phyloP scores from a whole-genome alignment of 2,113 vertebrate species.

The Mesembrinibis cayennensis region DNA sequence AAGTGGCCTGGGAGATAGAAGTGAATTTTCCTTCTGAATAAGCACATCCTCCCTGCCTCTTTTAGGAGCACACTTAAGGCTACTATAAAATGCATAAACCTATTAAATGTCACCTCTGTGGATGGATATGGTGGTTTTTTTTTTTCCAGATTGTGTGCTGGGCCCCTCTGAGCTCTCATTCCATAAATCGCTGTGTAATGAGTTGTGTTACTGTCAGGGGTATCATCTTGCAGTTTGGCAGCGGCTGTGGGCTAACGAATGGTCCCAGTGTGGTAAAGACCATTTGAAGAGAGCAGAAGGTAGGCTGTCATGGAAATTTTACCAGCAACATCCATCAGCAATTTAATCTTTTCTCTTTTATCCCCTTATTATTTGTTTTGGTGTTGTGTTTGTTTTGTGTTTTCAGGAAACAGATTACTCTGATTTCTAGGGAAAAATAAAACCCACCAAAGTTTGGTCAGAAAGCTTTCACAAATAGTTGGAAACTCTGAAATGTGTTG shows the following conservation, averaged over 20 bases:
- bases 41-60: background rate
- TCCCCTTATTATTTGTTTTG: background rate
- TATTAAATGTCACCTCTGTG: constrained; percentile 34
- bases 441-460: background rate
- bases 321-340: background rate
- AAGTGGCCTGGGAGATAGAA: background rate
- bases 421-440: background rate
- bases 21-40: constrained; percentile 25
- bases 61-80: background rate
- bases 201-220: constrained; percentile 59
- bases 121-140: background rate
- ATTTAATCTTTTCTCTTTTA: background rate
- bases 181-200: constrained; percentile 53
- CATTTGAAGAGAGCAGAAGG: background rate
- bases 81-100: constrained; percentile 33
- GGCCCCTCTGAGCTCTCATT: background rate
- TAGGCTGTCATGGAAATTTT: background rate
- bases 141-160: background rate
- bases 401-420: background rate
- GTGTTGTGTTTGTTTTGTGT: background rate
- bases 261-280: background rate
- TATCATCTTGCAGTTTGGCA: constrained; percentile 43
- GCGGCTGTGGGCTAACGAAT: background rate
- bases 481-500: background rate
- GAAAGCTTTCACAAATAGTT: background rate